These are phyloP conservation scores for Drosophila equinoxialis DNA, from an alignment of 1,140 invertebrate genomes.

Conservation along the genomic window DNA sequence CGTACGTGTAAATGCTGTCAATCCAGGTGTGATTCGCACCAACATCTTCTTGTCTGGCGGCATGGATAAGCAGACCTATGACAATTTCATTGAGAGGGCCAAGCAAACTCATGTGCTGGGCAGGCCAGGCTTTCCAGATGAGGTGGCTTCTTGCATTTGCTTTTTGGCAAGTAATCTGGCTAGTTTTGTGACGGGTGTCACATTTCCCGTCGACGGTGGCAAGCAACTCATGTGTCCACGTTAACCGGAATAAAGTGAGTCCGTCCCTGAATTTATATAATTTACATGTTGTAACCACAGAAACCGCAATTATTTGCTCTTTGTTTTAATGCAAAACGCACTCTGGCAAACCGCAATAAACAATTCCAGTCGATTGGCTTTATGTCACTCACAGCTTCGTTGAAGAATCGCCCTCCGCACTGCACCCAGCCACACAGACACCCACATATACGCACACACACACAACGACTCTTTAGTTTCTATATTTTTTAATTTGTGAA, in stretches of 20 bases:
- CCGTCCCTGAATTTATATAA: conserved; percentile 1
- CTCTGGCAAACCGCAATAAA: conserved; percentile 28
- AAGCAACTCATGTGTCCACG: conserved; percentile 50
- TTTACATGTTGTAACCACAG: background rate
- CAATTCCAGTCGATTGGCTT: conserved; percentile 36
- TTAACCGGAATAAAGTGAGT: background rate
- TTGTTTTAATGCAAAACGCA: background rate
- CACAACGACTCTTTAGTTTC: too few species aligned
- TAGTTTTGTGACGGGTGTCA: conserved; percentile 92
- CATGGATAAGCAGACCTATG: conserved; percentile 88
- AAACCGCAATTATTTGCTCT: background rate
- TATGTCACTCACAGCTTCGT: conserved; percentile 24
- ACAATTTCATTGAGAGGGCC: conserved; percentile 88
- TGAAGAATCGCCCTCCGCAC: background rate
- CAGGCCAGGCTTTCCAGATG: conserved; percentile 88
- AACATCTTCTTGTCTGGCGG: conserved; percentile 90
- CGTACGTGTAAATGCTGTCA: conserved; percentile 92
- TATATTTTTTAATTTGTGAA: background rate
- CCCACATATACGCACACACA: too few species aligned
- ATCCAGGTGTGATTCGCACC: conserved; percentile 90
- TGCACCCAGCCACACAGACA: too few species aligned
- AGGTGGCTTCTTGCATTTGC: conserved; percentile 91
- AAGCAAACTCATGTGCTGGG: conserved; percentile 92
- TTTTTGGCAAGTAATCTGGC: conserved; percentile 91
- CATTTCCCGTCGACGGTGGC: conserved; percentile 90